These are phyloP conservation scores for Molossus molossus DNA, from an alignment of 2,797 vertebrate genomes.

Conservation along the genomic window DNA sequence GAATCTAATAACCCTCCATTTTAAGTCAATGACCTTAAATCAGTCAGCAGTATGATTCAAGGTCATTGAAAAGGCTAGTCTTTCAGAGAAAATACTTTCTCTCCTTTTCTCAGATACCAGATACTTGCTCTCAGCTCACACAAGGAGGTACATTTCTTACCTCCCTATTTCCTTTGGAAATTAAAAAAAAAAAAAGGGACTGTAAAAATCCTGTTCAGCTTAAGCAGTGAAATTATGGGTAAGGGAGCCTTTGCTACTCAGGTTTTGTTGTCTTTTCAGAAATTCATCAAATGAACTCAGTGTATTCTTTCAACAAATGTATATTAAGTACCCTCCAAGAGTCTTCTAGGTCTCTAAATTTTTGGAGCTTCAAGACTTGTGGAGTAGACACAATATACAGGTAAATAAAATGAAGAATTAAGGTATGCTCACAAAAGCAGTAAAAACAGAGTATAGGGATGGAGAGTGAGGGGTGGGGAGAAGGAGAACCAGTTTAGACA, in stretches of 20 bases:
- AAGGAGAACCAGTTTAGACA: background rate
- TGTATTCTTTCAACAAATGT: background rate
- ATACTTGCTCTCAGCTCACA: background rate
- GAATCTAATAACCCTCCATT: conserved; percentile 35
- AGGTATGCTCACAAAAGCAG: background rate
- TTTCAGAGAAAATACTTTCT: conserved; percentile 11
- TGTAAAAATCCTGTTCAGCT: conserved; percentile 3
- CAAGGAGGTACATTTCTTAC: background rate
- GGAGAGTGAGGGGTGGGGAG: background rate
- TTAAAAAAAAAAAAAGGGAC: background rate
- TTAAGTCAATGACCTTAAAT: conserved; percentile 55
- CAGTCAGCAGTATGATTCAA: background rate
- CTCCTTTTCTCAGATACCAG: background rate
- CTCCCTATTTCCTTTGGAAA: conserved; percentile 24
- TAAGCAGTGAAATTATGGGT: background rate
- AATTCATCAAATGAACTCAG: background rate
- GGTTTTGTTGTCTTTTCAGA: background rate
- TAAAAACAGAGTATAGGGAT: background rate
- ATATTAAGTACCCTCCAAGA: background rate
- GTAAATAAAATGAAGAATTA: background rate
- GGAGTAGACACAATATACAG: background rate
- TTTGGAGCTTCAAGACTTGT: background rate
- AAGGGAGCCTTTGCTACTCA: background rate
- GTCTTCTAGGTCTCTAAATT: background rate
- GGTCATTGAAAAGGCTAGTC: background rate